Conservation (phyloP, 2,113 vertebrate species). For the Apistogramma diplotaenia region DNA sequence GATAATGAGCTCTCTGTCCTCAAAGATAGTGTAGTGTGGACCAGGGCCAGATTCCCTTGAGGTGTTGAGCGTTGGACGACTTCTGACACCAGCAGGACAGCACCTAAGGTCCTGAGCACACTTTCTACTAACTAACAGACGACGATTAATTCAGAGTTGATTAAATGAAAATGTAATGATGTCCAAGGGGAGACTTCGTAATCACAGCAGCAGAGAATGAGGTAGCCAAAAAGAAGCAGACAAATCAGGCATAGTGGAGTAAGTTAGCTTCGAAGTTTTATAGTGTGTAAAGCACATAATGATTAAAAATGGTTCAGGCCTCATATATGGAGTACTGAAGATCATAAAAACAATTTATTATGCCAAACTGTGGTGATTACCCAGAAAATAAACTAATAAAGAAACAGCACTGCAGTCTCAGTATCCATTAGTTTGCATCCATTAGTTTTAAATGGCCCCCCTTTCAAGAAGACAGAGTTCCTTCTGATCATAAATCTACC, state of each 20-base stretch:
- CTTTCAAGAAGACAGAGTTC: constrained; percentile 33
- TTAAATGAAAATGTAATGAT: constrained; percentile 50
- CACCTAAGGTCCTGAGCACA: constrained; percentile 17
- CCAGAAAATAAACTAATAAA: constrained; percentile 25
- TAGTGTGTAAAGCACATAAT: neutral
- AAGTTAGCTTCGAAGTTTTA: neutral
- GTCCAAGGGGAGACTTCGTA: constrained; percentile 20
- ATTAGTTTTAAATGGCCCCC: constrained; percentile 26
- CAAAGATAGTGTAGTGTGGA: constrained; percentile 41
- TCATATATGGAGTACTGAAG: neutral
- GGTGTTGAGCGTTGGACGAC: constrained; percentile 5
- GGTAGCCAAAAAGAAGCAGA: neutral
- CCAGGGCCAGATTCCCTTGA: constrained; percentile 38
- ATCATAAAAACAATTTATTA: constrained; percentile 7
- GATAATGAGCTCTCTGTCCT: constrained; percentile 69
- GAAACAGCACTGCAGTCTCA: neutral
- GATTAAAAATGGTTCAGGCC: neutral
- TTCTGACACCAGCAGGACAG: constrained; percentile 51
- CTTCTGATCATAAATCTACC: constrained; percentile 46
- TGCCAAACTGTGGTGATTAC: constrained; percentile 5
- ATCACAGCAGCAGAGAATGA: constrained; percentile 6
- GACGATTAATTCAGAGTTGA: constrained; percentile 51
- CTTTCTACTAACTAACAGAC: constrained; percentile 21
- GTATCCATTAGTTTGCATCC: constrained; percentile 23
- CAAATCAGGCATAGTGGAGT: neutral